phyloP scores from a whole-genome alignment of 2,888 invertebrate species.

The Trachelus iudaicus region DNA sequence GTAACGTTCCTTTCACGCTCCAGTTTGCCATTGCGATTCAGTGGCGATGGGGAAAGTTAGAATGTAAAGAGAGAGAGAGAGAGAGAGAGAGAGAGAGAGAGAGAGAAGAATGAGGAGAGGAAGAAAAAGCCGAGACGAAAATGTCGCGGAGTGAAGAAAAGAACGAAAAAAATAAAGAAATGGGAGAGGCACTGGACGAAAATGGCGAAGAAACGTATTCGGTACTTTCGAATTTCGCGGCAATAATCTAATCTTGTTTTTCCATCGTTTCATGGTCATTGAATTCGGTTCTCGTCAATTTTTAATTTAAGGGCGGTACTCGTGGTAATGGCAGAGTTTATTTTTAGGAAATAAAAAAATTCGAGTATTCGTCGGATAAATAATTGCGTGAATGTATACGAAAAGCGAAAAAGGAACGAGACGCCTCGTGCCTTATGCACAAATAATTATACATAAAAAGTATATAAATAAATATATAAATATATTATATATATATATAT shows the following conservation, averaged over 20 bases:
- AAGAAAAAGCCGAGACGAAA: not conserved
- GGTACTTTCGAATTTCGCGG: not conserved
- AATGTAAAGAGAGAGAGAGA: not conserved
- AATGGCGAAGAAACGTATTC: not conserved
- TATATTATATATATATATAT: constrained; percentile 45
- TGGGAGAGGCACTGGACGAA: not conserved
- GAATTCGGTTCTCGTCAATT: not conserved
- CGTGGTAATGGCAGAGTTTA: not conserved
- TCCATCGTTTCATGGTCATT: not conserved
- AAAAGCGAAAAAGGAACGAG: constrained; percentile 29
- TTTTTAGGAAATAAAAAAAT: not conserved
- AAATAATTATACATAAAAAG: constrained; percentile 43
- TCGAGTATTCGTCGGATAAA: not conserved
- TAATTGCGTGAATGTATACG: not conserved
- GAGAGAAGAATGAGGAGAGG: not conserved
- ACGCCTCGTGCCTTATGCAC: constrained; percentile 39
- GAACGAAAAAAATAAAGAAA: not conserved
- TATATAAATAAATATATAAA: constrained; percentile 36
- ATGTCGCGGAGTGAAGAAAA: not conserved
- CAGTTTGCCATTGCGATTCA: constrained; percentile 34
- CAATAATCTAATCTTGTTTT: not conserved
- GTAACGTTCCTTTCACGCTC: constrained; percentile 26
- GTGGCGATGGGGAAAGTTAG: not conserved
- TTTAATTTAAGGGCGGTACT: not conserved
- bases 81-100: not conserved